Evolutionary conservation across 37 sponge, comb jelly and placozoan species (phyloP).

Genomic region (Haliclona indistincta): DNA sequence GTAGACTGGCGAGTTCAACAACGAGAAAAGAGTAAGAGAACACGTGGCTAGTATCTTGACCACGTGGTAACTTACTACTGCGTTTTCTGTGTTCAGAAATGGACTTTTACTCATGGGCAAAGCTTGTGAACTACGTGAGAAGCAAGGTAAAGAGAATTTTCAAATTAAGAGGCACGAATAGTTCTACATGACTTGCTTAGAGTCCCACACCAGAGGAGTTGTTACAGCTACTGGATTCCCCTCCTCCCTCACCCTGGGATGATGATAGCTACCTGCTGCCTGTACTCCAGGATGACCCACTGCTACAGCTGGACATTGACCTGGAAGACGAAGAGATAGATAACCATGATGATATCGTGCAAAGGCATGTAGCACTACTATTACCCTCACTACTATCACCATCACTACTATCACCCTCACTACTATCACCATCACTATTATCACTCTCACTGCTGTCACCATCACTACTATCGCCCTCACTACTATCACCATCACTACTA

Average conservation of each 20-base stretch:
- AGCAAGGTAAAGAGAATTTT: conserved; percentile 9
- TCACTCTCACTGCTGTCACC: not conserved
- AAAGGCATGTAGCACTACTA: not conserved
- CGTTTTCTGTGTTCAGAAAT: conserved; percentile 14
- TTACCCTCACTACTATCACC: not conserved
- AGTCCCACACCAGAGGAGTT: not conserved
- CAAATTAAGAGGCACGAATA: not conserved
- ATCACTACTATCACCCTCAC: too few relatives aligned
- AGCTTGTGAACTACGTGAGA: conserved; percentile 76
- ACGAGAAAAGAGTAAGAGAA: conserved; percentile 12
- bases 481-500: too few relatives aligned
- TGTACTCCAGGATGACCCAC: conserved; percentile 61
- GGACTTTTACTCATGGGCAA: conserved; percentile 68
- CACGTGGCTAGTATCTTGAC: not conserved
- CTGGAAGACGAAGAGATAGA: not conserved
- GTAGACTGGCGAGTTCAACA: conserved; percentile 9
- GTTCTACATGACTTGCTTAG: not conserved
- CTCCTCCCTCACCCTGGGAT: conserved; percentile 57
- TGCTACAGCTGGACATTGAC: conserved; percentile 58
- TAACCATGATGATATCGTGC: not conserved
- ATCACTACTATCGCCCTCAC: not conserved
- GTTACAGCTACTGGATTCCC: not conserved
- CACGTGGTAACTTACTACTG: not conserved
- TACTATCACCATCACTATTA: too few relatives aligned
- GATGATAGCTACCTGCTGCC: conserved; percentile 53